phyloP scores from a whole-genome alignment of 1,140 invertebrate genomes.

The fruit fly (Drosophila melanogaster) region Release_6_plus_ISO1_MT NC_004354.4:20964501-20965000 shows the following conservation, averaged over 20 bases:
- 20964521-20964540: not conserved
- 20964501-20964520: not conserved
- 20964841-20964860: conserved; percentile 42
- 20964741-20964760: conserved; percentile 70
- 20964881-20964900: conserved; percentile 55
- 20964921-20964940: conserved; percentile 85
- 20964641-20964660: conserved; percentile 84
- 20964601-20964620: not conserved
- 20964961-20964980: conserved; percentile 65
- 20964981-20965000: conserved; percentile 75
- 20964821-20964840: conserved; percentile 20
- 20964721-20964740: conserved; percentile 71
- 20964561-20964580: not conserved
- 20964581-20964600: not conserved
- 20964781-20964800: conserved; percentile 60
- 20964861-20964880: conserved; percentile 64
- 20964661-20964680: conserved; percentile 86
- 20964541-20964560: not conserved
- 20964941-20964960: conserved; percentile 59
- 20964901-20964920: conserved; percentile 78
- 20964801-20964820: conserved; percentile 56
- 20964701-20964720: conserved; percentile 61
- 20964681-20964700: conserved; percentile 84
- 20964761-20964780: conserved; percentile 70
- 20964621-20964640: conserved; percentile 16